Base-by-base conservation (phyloP, 2,888 invertebrate genomes). In the Volucella inanis region DNA sequence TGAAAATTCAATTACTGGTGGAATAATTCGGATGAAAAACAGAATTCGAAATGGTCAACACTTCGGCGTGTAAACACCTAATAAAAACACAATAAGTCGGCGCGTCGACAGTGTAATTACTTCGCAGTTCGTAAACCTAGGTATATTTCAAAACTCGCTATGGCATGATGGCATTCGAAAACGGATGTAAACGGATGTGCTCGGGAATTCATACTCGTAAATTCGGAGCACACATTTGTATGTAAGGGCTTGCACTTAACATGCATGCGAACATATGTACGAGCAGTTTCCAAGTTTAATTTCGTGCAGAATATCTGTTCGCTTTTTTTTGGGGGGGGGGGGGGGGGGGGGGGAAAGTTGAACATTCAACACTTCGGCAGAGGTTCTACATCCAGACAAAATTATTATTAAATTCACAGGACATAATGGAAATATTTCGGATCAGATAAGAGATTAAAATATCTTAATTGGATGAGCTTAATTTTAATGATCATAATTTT, bases 11-110 rank as follows among this genome's bases (percentile, higher is more conserved):
- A 84, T 84, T 83, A 83, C 78, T 68, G 61, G 22, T 38, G 61
- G 61, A 83, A 78, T 62, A 74, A 79, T 83, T 79, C 74, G 72
- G 72, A 68, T 41, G 79, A 79, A 84, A 84, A 84, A 79, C 84
- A 83, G 72, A 64, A 83, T 83, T 78, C 74, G 77, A 78, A 83
- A 83, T 78, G 83, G 83, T 62, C 77, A 75, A 84, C 84, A 65
- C 54, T 65, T 79, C 70, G 64, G 43, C 50, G 54, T 79, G 84
- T 84, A 84, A 84, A 84, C 84, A 84, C 84, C 84, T 84, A 84
- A 84, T 84, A 84, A 84, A 84, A 84, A 84, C 74, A 84, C 84
- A 84, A 84, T 79, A 84, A 84, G 79, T 84, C 84, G 75, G 47
- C 79, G 61, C 84, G 84, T 84, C 45, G 84, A 84, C 84, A 79